A percentile compares a stretch with the other conserved stretches of the same genome.
Evolutionary conservation across 1,140 invertebrate species (phyloP).

Genomic region (Platyscapa corneri): DNA sequence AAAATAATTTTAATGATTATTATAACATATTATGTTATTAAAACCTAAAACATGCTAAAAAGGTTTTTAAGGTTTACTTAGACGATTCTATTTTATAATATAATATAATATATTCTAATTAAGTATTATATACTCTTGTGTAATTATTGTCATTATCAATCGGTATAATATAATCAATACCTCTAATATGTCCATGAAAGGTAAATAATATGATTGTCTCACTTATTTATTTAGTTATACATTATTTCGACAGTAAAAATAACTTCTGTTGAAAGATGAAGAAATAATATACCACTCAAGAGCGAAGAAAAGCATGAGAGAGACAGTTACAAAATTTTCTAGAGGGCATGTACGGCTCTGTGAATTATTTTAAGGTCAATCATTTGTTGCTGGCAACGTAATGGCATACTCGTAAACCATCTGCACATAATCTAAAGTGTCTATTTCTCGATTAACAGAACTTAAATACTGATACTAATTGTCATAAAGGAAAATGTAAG

Average conservation of each 20-base stretch:
- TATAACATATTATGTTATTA: too few species aligned
- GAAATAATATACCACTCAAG: not conserved
- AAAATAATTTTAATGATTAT: too few species aligned
- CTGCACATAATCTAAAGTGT: slow-evolving; percentile 12
- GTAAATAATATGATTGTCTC: not conserved
- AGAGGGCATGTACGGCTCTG: slow-evolving; percentile 12
- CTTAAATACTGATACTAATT: not conserved
- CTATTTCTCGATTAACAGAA: slow-evolving; percentile 23
- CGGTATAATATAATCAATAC: not conserved
- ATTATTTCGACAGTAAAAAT: not conserved
- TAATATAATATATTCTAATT: too few species aligned
- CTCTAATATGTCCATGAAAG: not conserved
- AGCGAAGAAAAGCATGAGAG: not conserved
- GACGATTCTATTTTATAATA: not conserved
- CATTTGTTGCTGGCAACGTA: slow-evolving; percentile 19
- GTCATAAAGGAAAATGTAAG: not conserved
- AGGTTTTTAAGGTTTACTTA: not conserved
- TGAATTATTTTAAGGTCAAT: slow-evolving; percentile 46
- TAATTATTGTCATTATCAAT: not conserved
- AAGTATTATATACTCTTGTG: not conserved
- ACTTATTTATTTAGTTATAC: not conserved
- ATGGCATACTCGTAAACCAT: slow-evolving; percentile 27
- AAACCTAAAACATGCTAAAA: too few species aligned
- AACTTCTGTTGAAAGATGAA: not conserved
- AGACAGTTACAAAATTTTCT: not conserved